Base-by-base conservation (phyloP, 2,888 invertebrate genomes). In the Ectropis crepuscularia region DNA sequence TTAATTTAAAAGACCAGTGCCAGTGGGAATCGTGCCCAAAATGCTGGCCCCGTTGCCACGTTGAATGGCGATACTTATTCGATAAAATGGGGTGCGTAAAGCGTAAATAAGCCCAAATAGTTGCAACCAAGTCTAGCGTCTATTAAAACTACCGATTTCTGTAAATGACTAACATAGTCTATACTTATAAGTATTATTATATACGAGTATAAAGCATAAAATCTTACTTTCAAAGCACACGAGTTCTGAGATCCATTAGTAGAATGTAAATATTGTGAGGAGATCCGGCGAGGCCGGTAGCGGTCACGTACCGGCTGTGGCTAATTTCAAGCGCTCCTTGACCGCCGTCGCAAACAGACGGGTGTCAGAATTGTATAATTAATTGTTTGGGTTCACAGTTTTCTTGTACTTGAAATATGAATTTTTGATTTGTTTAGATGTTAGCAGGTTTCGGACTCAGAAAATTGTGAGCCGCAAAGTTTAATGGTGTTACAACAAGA, bases 321-420 rank as follows among this genome's bases (percentile, higher is more conserved):
- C 63, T 68, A 66, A 68, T 68, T 60, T 70, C 63, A 61, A 70
- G 70, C 53, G 60, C 54, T 9, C 12, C 64, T 64, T 55, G 59
- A 55, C 50, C 61, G 53, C 47, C 6, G 55, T 51, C 62, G 61
- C 59, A 69, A 67, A 69, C 65, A 69, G 16, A 53, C 53, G 64
- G 64, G 68, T 67, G 66, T 71, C 64, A 62, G 37, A 66, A 63
- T 61, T 67, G 66, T 69, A 65, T 69, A 69, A 69, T 67, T 69
- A 46, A 46, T 60, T 61, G 61, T 60, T 59, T 63, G 49, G 53
- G 38, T 43, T 49, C 59, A 59, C 59, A 36, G 54, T 63, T 50
- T 54, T 59, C 8, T 50, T 58, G 16, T 28, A 42, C 47, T 53
- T 41, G n/a, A 54, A 16, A 49, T 43, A 12, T 53, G 42, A 66